Evolutionary conservation across 2,113 vertebrate genomes (phyloP).

Genomic region (Syngnathus floridae): DNA sequence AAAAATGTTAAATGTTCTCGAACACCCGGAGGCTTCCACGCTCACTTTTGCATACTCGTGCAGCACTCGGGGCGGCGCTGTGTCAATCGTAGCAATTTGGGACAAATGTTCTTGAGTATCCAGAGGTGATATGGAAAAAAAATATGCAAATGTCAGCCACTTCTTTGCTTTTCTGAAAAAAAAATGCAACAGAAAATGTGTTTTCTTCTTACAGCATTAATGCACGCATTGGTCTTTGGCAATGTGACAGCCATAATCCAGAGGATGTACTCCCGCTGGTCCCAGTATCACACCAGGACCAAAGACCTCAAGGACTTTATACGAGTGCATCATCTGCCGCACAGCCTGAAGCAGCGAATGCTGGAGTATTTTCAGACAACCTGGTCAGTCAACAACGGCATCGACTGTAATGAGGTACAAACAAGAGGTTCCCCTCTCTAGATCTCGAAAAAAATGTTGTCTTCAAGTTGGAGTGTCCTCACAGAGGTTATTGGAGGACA

Average conservation of each 20-base stretch:
- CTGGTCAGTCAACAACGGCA: constrained; percentile 98
- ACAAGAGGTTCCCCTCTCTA: background rate
- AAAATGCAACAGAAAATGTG: background rate
- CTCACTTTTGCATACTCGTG: constrained; percentile 10
- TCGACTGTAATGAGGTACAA: constrained; percentile 93
- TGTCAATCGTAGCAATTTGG: background rate
- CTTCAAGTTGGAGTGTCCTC: background rate
- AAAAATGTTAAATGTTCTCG: constrained; percentile 62
- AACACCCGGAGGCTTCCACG: constrained; percentile 43
- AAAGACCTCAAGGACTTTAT: constrained; percentile 98
- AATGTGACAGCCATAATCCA: constrained; percentile 98
- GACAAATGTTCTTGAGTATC: background rate
- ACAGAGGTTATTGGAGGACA: background rate
- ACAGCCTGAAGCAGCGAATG: constrained; percentile 96
- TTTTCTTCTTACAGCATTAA: constrained; percentile 75
- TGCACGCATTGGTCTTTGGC: constrained; percentile 97
- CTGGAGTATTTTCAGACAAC: constrained; percentile 98
- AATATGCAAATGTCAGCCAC: no score
- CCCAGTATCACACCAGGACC: constrained; percentile 94
- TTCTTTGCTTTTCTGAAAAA: no score
- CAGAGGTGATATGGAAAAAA: no score
- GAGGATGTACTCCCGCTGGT: constrained; percentile 97
- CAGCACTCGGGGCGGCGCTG: background rate
- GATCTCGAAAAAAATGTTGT: background rate
- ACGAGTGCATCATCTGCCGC: constrained; percentile 92